Evolutionary conservation across 1,140 invertebrate species (phyloP), one percentile per base, ranked within the genome.

Genomic region (Tetramorium alpestre): DNA sequence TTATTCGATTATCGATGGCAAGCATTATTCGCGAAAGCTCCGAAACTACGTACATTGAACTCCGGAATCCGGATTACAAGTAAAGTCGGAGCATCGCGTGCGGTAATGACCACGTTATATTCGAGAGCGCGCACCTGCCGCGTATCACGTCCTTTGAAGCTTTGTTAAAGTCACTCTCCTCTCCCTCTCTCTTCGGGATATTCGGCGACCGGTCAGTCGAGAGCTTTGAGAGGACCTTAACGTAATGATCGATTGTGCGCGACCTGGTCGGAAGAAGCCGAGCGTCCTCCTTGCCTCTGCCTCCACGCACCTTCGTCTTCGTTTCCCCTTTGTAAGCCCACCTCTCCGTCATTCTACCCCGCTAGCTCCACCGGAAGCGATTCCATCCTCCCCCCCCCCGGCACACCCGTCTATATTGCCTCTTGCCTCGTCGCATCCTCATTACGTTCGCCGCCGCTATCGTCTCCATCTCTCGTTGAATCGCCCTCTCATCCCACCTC

Each of bases 401-500:
- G 18, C 44, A 28, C 75, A 28, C 58, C n/a, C 65, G 54, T 10
- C 54, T 84, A 84, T 84, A 84, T 84, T 84, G 80, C 80, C 56
- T 84, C 80, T 84, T 84, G 56, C 80, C 69, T 84, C 80, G 80
- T 84, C 80, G 80, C 80, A 84, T 84, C 80, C 80, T 84, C 80
- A 84, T 84, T 84, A 84, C 80, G 80, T 84, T 60, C 54, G 80
- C 69, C 69, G 54, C 41, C 56, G 18, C 69, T 84, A 84, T 84
- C 80, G 67, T 82, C 80, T 84, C 80, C 80, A 84, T 73, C 80
- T 75, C 80, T 75, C 80, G 54, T 60, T 54, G 69, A 64, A 84
- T 84, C 80, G 54, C 54, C 28, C 80, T 81, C 78, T 73, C 67
- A 58, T 60, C 67, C 80, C 54, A 75, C 62, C 33, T 60, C 41